Evolutionary conservation across 1,140 invertebrate genomes (phyloP), one percentile per base, ranked within the genome.

Genomic region (Plectus sambesii): DNA sequence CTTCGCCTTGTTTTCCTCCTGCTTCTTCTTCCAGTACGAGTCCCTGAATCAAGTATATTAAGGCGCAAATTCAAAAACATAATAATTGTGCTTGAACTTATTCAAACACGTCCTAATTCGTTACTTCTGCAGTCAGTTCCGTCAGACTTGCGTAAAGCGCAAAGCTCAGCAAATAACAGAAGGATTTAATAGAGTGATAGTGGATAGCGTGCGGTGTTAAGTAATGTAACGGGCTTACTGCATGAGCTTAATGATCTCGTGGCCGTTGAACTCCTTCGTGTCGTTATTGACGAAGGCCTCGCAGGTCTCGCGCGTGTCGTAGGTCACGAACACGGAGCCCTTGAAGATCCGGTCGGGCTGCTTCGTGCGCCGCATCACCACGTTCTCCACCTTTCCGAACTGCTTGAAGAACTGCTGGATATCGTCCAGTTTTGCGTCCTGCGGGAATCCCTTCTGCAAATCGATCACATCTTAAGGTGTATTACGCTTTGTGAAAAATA

Each of bases 281-380:
- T 84, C 83, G 20, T 79, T 75, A 70, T 85, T 82, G 0, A 85
- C 57, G 25, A 72, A 74, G 36, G 73, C 70, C 55, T 82, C 78
- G 12, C 80, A 80, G 57, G 78, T 76, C 42, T 87, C 84, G 42
- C 79, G 73, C 24, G 77, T 82, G 58, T 79, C 77, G 62, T 89
- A 93, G 2, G 82, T 81, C 19, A 82, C 77, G 74, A 89, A 89
- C 41, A 88, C 78, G 5, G 87, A 92, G 35, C 88, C 88, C 73
- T 94, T 85, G 62, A 87, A 88, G 8, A 53, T 47, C 30, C 54
- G 40, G 20, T 50, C 53, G 15, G 41, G 44, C 29, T 61, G 53
- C 4, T 58, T 51, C 12, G 51, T 39, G 15, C 58, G 50, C 2
- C 65, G 53, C 65, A 69, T 63, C 3, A 68, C 26, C 22, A 92